A percentile compares a stretch with the other conserved stretches of the same genome.
These are phyloP conservation scores for Chloroclystis v-ata DNA, from an alignment of 2,888 invertebrate genomes.

Conservation along the genomic window DNA sequence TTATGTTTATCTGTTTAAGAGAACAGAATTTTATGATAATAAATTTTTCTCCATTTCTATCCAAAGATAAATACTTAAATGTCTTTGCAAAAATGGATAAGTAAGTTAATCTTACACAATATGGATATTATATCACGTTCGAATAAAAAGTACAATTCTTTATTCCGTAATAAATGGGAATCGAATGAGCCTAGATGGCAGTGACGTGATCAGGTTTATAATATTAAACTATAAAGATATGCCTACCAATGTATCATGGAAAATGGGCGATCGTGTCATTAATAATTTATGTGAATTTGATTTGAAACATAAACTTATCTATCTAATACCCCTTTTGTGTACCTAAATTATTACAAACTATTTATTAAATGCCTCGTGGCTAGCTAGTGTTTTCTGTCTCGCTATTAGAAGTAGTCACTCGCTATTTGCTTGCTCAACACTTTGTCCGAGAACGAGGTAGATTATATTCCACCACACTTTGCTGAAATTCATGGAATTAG, in stretches of 20 bases:
- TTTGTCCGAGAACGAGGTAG: too few relatives aligned
- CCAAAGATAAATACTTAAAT: slow-evolving; percentile 10
- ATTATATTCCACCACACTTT: too few relatives aligned
- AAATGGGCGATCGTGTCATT: too few relatives aligned
- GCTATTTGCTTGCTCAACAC: too few relatives aligned
- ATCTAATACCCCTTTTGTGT: neutral
- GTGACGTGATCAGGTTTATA: slow-evolving; percentile 51
- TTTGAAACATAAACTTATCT: too few relatives aligned
- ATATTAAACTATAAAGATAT: slow-evolving; percentile 40
- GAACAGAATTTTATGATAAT: slow-evolving; percentile 1
- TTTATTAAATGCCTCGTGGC: too few relatives aligned
- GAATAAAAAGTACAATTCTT: slow-evolving; percentile 40
- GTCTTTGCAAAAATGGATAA: slow-evolving; percentile 14
- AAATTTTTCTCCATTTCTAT: too few relatives aligned
- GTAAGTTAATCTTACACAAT: slow-evolving; percentile 16
- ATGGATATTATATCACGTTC: slow-evolving; percentile 23
- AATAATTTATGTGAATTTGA: too few relatives aligned
- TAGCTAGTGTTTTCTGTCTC: too few relatives aligned
- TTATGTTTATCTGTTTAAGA: neutral
- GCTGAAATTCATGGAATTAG: too few relatives aligned
- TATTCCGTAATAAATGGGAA: slow-evolving; percentile 52
- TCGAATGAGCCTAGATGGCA: slow-evolving; percentile 51
- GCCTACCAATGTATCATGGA: slow-evolving; percentile 6
- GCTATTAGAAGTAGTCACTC: too few relatives aligned
- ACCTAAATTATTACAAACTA: too few relatives aligned